These are phyloP conservation scores for Zaprionus africanus DNA, from an alignment of 1,140 invertebrate species.

Conservation along the genomic window DNA sequence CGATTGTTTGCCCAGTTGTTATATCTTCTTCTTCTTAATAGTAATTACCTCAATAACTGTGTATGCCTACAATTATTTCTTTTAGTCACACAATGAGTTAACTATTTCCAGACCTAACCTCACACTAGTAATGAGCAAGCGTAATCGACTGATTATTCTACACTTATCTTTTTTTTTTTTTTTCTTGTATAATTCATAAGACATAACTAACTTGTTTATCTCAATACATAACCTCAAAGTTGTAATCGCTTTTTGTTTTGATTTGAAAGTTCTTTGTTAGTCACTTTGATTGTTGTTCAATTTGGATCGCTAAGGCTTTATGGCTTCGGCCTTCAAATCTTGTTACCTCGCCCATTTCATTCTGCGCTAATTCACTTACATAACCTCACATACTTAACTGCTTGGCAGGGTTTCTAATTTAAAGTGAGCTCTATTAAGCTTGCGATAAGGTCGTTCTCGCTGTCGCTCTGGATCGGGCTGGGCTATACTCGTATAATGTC, in stretches of 20 bases:
- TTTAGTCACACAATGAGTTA: constrained; percentile 8
- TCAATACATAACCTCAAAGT: not conserved
- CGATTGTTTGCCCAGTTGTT: not conserved
- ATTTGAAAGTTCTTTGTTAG: constrained; percentile 1
- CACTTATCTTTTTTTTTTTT: not conserved
- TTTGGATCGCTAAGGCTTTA: not conserved
- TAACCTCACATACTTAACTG: constrained; percentile 13
- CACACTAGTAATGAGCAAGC: not conserved
- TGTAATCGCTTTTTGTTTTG: not conserved
- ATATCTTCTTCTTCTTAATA: not conserved
- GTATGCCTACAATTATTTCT: not conserved
- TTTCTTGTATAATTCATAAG: not conserved
- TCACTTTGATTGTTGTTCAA: not conserved
- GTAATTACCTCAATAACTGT: not conserved
- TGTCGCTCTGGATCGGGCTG: not conserved
- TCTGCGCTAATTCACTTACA: not conserved
- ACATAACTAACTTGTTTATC: not conserved
- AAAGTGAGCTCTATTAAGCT: not conserved
- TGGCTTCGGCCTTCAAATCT: not conserved
- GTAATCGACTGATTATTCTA: not conserved
- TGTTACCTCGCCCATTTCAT: not conserved
- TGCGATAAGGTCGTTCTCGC: not conserved
- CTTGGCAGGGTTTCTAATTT: not conserved
- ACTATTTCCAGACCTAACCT: not conserved
- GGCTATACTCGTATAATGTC: not conserved